phyloP scores from a whole-genome alignment of 2,797 vertebrate species.

The Poecilia gillii region DNA sequence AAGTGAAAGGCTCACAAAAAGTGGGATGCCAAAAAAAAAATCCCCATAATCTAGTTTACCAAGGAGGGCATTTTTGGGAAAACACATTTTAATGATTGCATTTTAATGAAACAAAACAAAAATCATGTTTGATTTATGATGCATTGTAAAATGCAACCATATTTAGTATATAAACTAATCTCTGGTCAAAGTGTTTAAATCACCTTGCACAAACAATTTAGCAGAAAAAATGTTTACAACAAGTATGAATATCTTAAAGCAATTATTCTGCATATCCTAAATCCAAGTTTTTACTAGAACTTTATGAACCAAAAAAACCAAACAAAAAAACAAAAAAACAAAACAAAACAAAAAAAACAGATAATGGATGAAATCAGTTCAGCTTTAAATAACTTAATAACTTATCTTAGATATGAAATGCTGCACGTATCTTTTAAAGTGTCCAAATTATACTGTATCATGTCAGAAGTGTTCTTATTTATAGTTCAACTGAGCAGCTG shows the following conservation, averaged over 20 bases:
- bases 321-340: neutral
- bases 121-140: neutral
- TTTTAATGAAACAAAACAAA: neutral
- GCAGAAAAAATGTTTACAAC: neutral
- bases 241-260: no score
- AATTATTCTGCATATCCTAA: neutral
- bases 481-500: conserved; percentile 38
- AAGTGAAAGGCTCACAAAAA: neutral
- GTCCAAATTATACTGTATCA: conserved; percentile 22
- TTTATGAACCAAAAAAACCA: no score
- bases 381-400: conserved; percentile 4
- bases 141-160: neutral
- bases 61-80: neutral
- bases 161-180: neutral
- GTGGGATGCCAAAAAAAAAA: neutral
- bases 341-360: neutral
- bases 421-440: conserved; percentile 8
- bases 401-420: neutral
- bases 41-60: neutral
- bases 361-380: neutral
- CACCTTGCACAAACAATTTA: neutral
- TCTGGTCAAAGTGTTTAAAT: neutral
- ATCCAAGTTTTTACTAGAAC: neutral
- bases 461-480: conserved; percentile 19
- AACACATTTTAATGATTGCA: neutral